Base-by-base conservation (phyloP, 2,888 invertebrate species). In the Trimorus sp. region DNA sequence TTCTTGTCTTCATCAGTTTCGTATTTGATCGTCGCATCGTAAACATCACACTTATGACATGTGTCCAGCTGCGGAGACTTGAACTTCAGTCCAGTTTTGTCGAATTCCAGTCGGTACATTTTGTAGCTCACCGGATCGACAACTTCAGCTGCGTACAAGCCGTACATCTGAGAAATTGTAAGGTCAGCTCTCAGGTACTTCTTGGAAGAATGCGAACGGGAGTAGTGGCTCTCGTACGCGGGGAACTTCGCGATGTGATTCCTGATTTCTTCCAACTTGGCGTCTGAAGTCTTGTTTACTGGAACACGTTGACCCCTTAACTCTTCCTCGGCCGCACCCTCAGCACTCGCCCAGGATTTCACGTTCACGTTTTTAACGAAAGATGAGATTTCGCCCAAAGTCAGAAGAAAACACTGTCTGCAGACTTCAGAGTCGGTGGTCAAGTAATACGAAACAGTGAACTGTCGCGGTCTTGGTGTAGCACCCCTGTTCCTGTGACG, bases 31-130 rank as follows among this genome's bases (percentile, higher is more conserved):
- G 49, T 70, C 14, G 66, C 45, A 9, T 42, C 51, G 16, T 75
- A 66, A 12, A 11, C 48, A 11, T 79, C 71, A 45, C 79, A 80
- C 69, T 82, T 83, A 63, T 85, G 73, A 54, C 85, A 86, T 16
- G 82, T 86, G 56, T 85, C 84, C 12, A 82, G 45, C 56, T 82
- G 73, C 45, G 82, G 82, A 36, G 56, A 56, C 70, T 85, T 85
- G 74, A 84, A 86, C 66, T 69, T 51, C 16, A 86, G 45, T 14
- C 69, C 58, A n/a, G 78, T 83, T 73, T 66, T 71, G 65, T 81
- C 42, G 70, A 78, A 83, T 75, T 82, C 37, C 77, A 63, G 40
- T 26, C 66, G 54, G 71, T 79, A 82, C 63, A 84, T 54, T 45
- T 65, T 15, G 0, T 0, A 15, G 16, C 40, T 37, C 36, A 48